A percentile compares a stretch with the other conserved stretches of the same genome.
Evolutionary conservation across 2,113 vertebrate genomes (phyloP).

Genomic region (Rhabdornis inornatus): DNA sequence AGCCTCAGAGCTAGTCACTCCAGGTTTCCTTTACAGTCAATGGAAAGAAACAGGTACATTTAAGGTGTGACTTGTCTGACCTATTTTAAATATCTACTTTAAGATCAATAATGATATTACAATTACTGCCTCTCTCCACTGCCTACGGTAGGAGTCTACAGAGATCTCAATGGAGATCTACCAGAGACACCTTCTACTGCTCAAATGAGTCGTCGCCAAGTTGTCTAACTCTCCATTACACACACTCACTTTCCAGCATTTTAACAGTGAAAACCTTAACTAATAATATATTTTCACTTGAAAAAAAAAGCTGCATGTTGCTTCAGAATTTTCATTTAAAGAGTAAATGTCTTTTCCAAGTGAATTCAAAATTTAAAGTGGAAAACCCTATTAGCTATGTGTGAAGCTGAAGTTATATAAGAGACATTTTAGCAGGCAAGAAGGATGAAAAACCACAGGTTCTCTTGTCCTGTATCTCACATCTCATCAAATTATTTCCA

Average conservation of each 20-base stretch:
- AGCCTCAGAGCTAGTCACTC: neutral
- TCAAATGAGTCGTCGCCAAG: neutral
- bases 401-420: neutral
- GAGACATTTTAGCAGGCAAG: neutral
- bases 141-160: neutral
- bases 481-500: neutral
- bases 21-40: neutral
- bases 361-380: neutral
- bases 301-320: neutral
- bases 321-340: neutral
- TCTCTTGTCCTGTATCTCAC: neutral
- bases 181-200: neutral
- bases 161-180: neutral
- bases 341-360: neutral
- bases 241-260: neutral
- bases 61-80: neutral
- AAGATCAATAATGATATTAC: neutral
- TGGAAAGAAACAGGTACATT: neutral
- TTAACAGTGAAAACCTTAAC: neutral
- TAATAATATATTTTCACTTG: neutral
- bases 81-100: conserved; percentile 3
- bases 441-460: neutral
- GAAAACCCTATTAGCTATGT: neutral
- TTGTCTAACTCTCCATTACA: neutral
- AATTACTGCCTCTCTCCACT: neutral